Evolutionary conservation across 2,797 vertebrate species (phyloP), one percentile per base, ranked within the genome.

Genomic region (Manis crassicaudata): DNA sequence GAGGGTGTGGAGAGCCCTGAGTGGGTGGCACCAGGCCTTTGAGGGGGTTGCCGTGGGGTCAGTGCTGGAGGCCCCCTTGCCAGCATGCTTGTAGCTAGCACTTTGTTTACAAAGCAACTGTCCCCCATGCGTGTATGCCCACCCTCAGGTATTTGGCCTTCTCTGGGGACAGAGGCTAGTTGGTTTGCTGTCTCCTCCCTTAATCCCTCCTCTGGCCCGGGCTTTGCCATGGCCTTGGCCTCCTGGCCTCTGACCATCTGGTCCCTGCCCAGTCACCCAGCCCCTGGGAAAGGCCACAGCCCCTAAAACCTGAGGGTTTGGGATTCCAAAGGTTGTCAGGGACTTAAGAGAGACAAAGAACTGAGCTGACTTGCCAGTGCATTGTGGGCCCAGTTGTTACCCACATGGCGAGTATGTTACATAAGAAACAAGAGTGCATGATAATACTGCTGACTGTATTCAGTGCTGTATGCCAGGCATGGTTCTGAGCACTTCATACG

Each of bases 401-500:
- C 63, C 62, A 5, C 13, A 0, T 14, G n/a, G 52, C 29, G 35
- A n/a, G 20, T 1, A 3, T 3, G 27, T 10, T 40, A 37, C 50
- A 35, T 32, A 50, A 72, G 43, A 76, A 32, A 1, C 10, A 3
- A 72, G 58, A 16, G 14, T 2, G 8, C 3, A 0, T 7, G 14
- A 37, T 10, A 20, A 10, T 8, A 27, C 9, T 5, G 63, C 50
- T n/a, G 80, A 9, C 50, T n/a, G 25, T 6, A 40, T 37, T 77
- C 37, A 0, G 79, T 1, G 4, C 10, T 8, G 14, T 0, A 11
- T 37, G 27, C 52, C 27, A 16, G 11, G 29, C 37, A 0, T 16
- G 50, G 11, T 23, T 13, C 43, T 32, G 50, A 56, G 83, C 46
- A 3, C 65, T 63, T 46, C 17, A 0, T 25, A 0, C 6, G 7